Percentiles rank a stretch among this genome's conserved stretches.
These are phyloP conservation scores for Parauchenoglanis punctatus DNA, from an alignment of 2,797 vertebrate species.

Conservation along the genomic window DNA sequence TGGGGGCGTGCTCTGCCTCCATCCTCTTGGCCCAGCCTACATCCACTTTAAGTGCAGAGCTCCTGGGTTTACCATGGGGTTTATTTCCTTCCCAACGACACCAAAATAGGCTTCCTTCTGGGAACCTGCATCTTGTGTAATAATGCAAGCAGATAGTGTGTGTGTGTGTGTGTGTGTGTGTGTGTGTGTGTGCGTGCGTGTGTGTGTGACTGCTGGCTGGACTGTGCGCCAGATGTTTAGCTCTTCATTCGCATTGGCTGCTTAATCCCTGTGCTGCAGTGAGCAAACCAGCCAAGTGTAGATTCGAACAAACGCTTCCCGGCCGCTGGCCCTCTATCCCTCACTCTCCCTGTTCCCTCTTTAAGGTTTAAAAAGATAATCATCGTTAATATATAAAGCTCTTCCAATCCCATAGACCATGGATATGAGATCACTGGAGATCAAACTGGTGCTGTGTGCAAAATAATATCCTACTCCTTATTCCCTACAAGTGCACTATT, in stretches of 20 bases:
- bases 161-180: slow-evolving; percentile 39
- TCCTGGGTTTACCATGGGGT: neutral
- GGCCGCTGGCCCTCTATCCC: slow-evolving; percentile 35
- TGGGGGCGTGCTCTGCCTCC: neutral
- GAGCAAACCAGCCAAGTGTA: slow-evolving; percentile 29
- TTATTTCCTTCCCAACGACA: slow-evolving; percentile 21
- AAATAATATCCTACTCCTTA: neutral
- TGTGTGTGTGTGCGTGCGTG: slow-evolving; percentile 5
- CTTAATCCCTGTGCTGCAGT: slow-evolving; percentile 48
- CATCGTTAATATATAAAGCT: slow-evolving; percentile 60
- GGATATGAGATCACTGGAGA: slow-evolving; percentile 50
- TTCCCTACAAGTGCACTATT: neutral
- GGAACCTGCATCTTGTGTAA: slow-evolving; percentile 39
- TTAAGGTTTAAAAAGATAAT: slow-evolving; percentile 60
- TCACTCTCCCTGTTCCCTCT: neutral
- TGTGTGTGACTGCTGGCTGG: neutral
- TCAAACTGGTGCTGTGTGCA: slow-evolving; percentile 40
- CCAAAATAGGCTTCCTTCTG: slow-evolving; percentile 26
- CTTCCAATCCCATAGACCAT: slow-evolving; percentile 54
- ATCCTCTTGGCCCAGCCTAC: neutral
- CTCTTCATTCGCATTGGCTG: slow-evolving; percentile 37
- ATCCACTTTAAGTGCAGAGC: slow-evolving; percentile 4
- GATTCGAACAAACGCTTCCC: slow-evolving; percentile 51
- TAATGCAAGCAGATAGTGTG: slow-evolving; percentile 30
- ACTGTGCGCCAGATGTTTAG: slow-evolving; percentile 53